These are phyloP conservation scores for Papilio gigon DNA, from an alignment of 2,888 invertebrate species.

Conservation along the genomic window DNA sequence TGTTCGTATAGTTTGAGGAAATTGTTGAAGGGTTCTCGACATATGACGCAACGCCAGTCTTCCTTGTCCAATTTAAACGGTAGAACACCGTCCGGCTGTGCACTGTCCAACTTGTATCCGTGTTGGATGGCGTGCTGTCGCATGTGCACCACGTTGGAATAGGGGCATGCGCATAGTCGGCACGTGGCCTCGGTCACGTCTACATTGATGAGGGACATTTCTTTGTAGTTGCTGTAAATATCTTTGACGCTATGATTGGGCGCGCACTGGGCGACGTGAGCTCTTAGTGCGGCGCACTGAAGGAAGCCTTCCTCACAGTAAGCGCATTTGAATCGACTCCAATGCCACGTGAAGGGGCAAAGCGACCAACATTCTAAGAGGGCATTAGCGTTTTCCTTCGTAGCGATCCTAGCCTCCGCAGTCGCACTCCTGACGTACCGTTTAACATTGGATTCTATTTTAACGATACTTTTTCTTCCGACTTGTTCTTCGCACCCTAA, in stretches of 20 bases:
- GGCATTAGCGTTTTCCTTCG: constrained; percentile 71
- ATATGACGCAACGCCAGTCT: constrained; percentile 71
- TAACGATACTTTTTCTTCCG: constrained; percentile 50
- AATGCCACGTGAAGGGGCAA: constrained; percentile 73
- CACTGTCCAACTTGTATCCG: constrained; percentile 59
- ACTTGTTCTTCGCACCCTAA: constrained; percentile 66
- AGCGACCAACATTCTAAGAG: constrained; percentile 72
- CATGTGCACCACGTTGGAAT: constrained; percentile 59
- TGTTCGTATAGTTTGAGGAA: constrained; percentile 75
- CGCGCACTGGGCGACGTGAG: constrained; percentile 64
- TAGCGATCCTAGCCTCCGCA: constrained; percentile 66
- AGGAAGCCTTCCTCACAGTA: constrained; percentile 72
- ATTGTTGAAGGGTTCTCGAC: constrained; percentile 67
- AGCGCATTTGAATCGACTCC: constrained; percentile 71
- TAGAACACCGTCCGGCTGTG: constrained; percentile 70
- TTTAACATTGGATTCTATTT: constrained; percentile 23
- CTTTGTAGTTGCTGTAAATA: constrained; percentile 74
- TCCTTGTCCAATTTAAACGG: constrained; percentile 70
- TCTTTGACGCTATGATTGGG: constrained; percentile 62
- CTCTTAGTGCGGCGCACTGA: constrained; percentile 61
- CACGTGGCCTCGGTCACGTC: constrained; percentile 67
- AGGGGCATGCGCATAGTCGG: constrained; percentile 59
- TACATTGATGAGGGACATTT: constrained; percentile 74
- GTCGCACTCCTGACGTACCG: constrained; percentile 68
- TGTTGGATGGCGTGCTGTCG: constrained; percentile 65